Evolutionary conservation across 2,888 invertebrate species (phyloP), one percentile per base, ranked within the genome.

Genomic region (Drosophila anomalata): DNA sequence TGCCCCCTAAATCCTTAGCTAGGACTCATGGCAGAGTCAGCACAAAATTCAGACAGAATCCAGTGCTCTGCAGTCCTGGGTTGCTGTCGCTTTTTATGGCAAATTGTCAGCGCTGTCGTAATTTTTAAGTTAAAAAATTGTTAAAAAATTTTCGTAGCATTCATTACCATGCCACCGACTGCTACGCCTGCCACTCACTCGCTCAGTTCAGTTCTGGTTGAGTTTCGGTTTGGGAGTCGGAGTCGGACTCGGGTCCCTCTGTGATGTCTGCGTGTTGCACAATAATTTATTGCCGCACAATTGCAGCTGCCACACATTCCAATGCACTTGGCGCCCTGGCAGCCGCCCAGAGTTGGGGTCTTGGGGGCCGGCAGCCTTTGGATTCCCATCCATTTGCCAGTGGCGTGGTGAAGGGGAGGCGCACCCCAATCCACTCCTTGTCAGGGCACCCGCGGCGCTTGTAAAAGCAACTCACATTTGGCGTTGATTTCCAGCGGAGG

Each of bases 301-400:
- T 85, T 85, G 85, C 85, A 88, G 82, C 85, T 83, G 87, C 87
- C 84, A 88, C 86, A 83, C 83, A 88, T 88, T 88, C 88, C 88
- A 75, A 82, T 86, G 88, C 88, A 83, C 76, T 80, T 74, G 76
- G 58, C 72, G 72, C 73, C 46, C 61, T 24, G 47, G 62, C 70
- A 72, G 70, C 73, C 70, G 20, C 55, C 56, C 42, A 12, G 54
- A 39, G 36, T 54, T 24, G 24, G 70, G 55, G 55, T 42, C 9
- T 14, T n/a, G 29, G 29, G 29, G 29, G 29, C 8, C 29, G 29
- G 9, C 29, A 9, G 41, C 36, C 33, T 54, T 50, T 9, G 70
- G 51, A 62, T 62, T 62, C 63, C 51, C 51, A 51, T 22, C 44
- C 51, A 44, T 22, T 14, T 36, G 41, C 9, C 29, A 29, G 29